Percentiles rank a stretch among this genome's conserved stretches.
Evolutionary conservation across 1,140 invertebrate species (phyloP).

Genomic region (Papilio helenus): DNA sequence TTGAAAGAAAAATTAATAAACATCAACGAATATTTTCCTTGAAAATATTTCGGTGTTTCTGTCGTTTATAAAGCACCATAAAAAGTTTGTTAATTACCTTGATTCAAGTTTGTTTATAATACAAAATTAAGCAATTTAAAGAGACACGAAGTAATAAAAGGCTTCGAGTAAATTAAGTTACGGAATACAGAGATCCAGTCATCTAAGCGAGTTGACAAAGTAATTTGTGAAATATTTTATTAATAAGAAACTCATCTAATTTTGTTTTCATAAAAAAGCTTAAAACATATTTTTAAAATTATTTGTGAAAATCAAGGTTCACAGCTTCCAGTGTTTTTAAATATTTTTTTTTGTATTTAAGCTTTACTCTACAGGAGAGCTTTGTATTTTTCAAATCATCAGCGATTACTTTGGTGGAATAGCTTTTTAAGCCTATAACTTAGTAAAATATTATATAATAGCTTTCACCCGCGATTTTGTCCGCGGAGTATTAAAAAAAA

Average conservation of each 20-base stretch:
- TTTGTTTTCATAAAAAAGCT: background rate
- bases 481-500: too few species aligned
- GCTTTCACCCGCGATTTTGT: too few species aligned
- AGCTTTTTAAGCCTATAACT: too few species aligned
- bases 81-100: conserved; percentile 16
- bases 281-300: too few species aligned
- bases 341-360: too few species aligned
- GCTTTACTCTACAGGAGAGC: too few species aligned
- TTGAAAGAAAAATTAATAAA: background rate
- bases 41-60: background rate
- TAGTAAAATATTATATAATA: too few species aligned
- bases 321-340: too few species aligned
- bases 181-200: background rate
- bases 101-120: conserved; percentile 8
- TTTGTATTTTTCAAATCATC: too few species aligned
- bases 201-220: conserved; percentile 1
- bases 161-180: conserved; percentile 19
- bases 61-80: background rate
- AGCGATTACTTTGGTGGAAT: too few species aligned
- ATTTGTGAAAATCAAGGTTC: too few species aligned
- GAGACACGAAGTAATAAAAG: conserved; percentile 24
- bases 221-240: background rate
- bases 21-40: background rate
- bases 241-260: background rate
- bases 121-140: conserved; percentile 19